Evolutionary conservation across 2,113 vertebrate genomes (phyloP).

Genomic region (Ammodytes dubius): DNA sequence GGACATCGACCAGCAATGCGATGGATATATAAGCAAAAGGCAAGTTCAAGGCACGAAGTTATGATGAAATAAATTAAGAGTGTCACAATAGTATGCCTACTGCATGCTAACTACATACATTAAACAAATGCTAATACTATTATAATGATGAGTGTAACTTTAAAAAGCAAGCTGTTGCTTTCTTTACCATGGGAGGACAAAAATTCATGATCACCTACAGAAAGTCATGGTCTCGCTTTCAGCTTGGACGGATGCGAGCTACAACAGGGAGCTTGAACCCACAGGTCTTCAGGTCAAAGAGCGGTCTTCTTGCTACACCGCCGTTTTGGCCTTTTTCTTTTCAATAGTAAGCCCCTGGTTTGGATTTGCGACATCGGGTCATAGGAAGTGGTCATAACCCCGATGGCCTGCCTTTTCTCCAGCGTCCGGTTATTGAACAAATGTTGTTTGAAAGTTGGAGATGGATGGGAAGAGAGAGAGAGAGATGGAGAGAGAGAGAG

Average conservation of each 20-base stretch:
- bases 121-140: too few species aligned
- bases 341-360: slow-evolving; percentile 37
- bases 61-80: too few species aligned
- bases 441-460: slow-evolving; percentile 47
- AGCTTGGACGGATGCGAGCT: slow-evolving; percentile 5
- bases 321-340: slow-evolving; percentile 62
- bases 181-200: slow-evolving; percentile 15
- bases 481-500: slow-evolving; percentile 53
- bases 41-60: too few species aligned
- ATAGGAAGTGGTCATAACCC: slow-evolving; percentile 67
- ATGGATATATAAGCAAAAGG: too few species aligned
- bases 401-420: slow-evolving; percentile 58
- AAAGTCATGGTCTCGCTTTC: too few species aligned
- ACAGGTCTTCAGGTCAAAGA: slow-evolving; percentile 52
- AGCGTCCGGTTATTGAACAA: slow-evolving; percentile 46
- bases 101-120: too few species aligned
- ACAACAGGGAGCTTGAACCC: slow-evolving; percentile 63
- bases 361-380: slow-evolving; percentile 61
- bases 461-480: slow-evolving; percentile 53
- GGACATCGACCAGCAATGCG: too few species aligned
- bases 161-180: not conserved
- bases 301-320: slow-evolving; percentile 38
- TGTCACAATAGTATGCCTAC: too few species aligned
- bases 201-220: slow-evolving; percentile 9
- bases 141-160: not conserved